Evolutionary conservation across 2,888 invertebrate genomes (phyloP), one percentile per base, ranked within the genome.

Genomic region (Trichacis sp.): DNA sequence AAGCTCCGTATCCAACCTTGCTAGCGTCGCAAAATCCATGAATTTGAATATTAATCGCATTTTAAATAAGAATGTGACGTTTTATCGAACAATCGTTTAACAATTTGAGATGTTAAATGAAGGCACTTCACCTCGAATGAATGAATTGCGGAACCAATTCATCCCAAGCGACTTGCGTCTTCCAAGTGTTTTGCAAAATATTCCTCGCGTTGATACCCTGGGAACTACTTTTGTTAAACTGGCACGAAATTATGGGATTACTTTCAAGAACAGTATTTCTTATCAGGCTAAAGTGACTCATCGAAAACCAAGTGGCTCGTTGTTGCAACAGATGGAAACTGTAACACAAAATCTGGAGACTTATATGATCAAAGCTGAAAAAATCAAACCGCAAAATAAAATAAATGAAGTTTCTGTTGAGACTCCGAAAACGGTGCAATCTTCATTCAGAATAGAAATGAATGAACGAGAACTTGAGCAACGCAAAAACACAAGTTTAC

Each of bases 391-490:
- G 8, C 33, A 33, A n/a, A 33, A 29, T 2, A 51, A 51, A 15
- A 51, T 40, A 36, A 33, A 11, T 0, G 46, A 43, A 3, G 19
- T 43, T 1, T 19, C 24, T 11, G n/a, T 40, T 5, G 46, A 67
- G 36, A 11, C 48, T 4, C 12, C 60, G 12, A 64, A 68, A 14
- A 73, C 76, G 57, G 71, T 77, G 3, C 66, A 75, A 55, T 69
- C 79, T n/a, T 76, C 79, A 0, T 84, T 84, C 51, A 79, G 82
- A 53, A 74, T 80, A 51, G 81, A 82, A 50, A 78, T 79, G 66
- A 84, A 72, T 51, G 77, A 73, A 6, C 72, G 70, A 9, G 84
- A 84, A 70, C 77, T 78, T 54, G 75, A 80, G 58, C 83, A 84
- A 49, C 77, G 76, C 49, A 73, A 77, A 15, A 76, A 79, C 54